These are phyloP conservation scores for Leucozona laternaria DNA, from an alignment of 2,888 invertebrate species.

Conservation along the genomic window DNA sequence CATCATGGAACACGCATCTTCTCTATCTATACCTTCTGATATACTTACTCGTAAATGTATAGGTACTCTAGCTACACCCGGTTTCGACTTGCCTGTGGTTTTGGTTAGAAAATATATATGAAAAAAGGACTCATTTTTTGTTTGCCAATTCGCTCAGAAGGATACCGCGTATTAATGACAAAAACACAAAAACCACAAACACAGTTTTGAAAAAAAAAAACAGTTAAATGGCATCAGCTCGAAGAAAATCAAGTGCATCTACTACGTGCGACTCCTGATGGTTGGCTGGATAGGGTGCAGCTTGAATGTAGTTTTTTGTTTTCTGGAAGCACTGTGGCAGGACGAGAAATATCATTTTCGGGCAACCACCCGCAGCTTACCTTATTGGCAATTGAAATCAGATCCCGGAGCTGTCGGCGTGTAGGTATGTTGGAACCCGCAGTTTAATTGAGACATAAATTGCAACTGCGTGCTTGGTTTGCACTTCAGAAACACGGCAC, in stretches of 20 bases:
- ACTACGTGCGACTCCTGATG: conserved; percentile 20
- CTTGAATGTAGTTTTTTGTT: background rate
- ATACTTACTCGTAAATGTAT: background rate
- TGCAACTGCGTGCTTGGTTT: conserved; percentile 30
- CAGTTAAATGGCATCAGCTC: background rate
- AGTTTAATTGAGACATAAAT: conserved; percentile 43
- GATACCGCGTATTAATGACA: conserved; percentile 71
- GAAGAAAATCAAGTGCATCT: conserved; percentile 52
- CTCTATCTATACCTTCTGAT: background rate
- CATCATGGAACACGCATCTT: conserved; percentile 57
- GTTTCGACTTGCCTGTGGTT: conserved; percentile 43
- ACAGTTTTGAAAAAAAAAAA: conserved; percentile 28
- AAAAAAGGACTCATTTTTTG: conserved; percentile 28
- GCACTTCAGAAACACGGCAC: conserved; percentile 3
- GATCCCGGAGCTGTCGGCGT: conserved; percentile 46
- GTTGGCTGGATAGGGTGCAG: conserved; percentile 16
- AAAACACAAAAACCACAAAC: conserved; percentile 70
- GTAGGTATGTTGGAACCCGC: conserved; percentile 39
- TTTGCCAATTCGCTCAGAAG: conserved; percentile 56
- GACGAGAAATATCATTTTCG: conserved; percentile 19
- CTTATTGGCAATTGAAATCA: conserved; percentile 62
- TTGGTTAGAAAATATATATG: conserved; percentile 26
- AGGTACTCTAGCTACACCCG: background rate
- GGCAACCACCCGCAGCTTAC: conserved; percentile 44
- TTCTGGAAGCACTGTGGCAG: background rate